Evolutionary conservation across 2,113 vertebrate genomes (phyloP).

Genomic region (Pygathrix nemaeus): DNA sequence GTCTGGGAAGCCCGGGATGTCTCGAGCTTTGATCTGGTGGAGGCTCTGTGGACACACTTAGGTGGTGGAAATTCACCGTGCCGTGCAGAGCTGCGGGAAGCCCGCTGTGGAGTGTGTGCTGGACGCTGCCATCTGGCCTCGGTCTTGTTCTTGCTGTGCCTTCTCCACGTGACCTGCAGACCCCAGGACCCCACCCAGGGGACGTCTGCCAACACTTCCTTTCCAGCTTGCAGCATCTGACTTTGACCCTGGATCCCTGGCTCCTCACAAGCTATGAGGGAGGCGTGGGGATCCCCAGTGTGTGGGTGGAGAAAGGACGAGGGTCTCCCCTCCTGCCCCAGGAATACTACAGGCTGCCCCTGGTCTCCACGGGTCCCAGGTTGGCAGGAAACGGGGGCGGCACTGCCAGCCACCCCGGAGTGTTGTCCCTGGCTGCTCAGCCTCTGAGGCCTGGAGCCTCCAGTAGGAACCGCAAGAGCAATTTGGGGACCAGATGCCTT

Average conservation of each 20-base stretch:
- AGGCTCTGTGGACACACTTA: background rate
- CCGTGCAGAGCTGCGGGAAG: background rate
- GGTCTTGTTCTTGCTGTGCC: background rate
- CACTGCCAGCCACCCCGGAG: no score
- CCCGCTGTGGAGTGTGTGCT: accelerated
- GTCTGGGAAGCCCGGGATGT: background rate
- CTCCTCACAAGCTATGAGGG: background rate
- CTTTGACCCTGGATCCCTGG: background rate
- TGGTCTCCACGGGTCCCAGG: background rate
- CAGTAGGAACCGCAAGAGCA: background rate
- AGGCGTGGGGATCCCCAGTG: background rate
- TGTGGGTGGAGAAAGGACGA: background rate
- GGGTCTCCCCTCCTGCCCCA: background rate
- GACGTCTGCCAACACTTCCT: background rate
- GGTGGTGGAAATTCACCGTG: background rate
- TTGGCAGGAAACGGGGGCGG: background rate
- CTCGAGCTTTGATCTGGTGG: background rate
- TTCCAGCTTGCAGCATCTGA: background rate
- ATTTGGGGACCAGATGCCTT: background rate
- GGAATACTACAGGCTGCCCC: no score
- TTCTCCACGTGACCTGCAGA: background rate
- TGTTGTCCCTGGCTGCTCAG: background rate
- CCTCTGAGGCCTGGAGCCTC: background rate
- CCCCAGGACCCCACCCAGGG: background rate
- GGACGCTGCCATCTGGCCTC: background rate